A percentile compares a stretch with the other conserved stretches of the same genome.
Conservation (phyloP, 2,113 vertebrate species). For the Abramis brama region DNA sequence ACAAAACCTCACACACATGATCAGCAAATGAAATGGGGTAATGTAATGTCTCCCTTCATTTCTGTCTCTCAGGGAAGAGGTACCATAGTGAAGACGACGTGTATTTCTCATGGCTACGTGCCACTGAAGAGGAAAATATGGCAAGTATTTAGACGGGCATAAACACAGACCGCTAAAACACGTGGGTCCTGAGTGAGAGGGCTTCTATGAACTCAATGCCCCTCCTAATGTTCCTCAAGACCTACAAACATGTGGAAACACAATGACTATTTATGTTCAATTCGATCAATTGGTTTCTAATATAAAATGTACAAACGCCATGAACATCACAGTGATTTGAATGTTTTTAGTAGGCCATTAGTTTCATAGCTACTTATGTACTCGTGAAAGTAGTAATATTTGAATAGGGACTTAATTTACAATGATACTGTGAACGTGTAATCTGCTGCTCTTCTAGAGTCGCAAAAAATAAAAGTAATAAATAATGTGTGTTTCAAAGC, state of each 20-base stretch:
- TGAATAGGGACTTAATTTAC: background rate
- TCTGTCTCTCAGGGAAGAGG: background rate
- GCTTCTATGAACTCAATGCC: background rate
- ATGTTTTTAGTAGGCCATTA: background rate
- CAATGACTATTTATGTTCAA: background rate
- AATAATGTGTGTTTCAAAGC: background rate
- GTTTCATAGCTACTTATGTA: background rate
- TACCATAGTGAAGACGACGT: background rate
- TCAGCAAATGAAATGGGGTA: background rate
- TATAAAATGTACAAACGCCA: background rate
- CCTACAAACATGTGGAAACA: background rate
- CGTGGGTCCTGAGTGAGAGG: background rate
- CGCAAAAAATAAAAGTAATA: background rate
- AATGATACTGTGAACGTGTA: background rate
- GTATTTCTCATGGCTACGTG: constrained; percentile 21
- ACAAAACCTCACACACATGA: background rate
- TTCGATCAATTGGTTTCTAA: background rate
- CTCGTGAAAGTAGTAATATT: background rate
- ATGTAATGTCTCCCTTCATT: background rate
- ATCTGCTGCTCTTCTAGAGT: background rate
- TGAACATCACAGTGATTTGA: background rate
- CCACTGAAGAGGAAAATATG: constrained; percentile 49
- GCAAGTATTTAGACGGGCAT: constrained; percentile 48
- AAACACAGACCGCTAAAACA: constrained; percentile 42
- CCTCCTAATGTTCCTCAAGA: background rate